A percentile compares a stretch with the other conserved stretches of the same genome.
These are phyloP conservation scores for Huso huso DNA, from an alignment of 2,797 vertebrate genomes.

Conservation along the genomic window DNA sequence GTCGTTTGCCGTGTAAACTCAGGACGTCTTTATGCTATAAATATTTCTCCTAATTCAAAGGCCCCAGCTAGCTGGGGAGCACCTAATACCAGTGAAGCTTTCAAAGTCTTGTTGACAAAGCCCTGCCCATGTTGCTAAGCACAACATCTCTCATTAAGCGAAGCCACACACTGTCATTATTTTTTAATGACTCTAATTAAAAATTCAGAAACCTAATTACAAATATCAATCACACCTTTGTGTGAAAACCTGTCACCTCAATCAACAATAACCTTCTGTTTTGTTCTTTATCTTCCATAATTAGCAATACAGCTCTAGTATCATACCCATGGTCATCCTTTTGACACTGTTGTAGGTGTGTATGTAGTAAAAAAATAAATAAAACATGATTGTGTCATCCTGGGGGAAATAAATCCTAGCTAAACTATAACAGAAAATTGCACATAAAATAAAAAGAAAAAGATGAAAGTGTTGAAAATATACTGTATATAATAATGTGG, in stretches of 20 bases:
- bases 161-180: slow-evolving; percentile 49
- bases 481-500: too few relatives aligned
- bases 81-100: slow-evolving; percentile 49
- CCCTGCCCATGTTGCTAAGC: slow-evolving; percentile 28
- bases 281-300: neutral
- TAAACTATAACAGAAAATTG: too few relatives aligned
- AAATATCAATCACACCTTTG: slow-evolving; percentile 11
- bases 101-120: slow-evolving; percentile 50
- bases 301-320: too few relatives aligned
- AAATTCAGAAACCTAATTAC: slow-evolving; percentile 60
- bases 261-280: neutral
- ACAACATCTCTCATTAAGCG: slow-evolving; percentile 50
- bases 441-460: too few relatives aligned
- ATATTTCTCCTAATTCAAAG: slow-evolving; percentile 35
- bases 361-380: too few relatives aligned
- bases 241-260: neutral
- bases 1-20: neutral
- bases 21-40: slow-evolving; percentile 12
- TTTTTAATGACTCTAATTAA: slow-evolving; percentile 61
- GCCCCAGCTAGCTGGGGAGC: slow-evolving; percentile 35
- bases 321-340: too few relatives aligned
- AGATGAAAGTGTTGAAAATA: too few relatives aligned
- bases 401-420: too few relatives aligned
- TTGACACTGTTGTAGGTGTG: too few relatives aligned
- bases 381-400: too few relatives aligned